Base-by-base conservation (phyloP, 2,113 vertebrate species). In the Seriola aureovittata region DNA sequence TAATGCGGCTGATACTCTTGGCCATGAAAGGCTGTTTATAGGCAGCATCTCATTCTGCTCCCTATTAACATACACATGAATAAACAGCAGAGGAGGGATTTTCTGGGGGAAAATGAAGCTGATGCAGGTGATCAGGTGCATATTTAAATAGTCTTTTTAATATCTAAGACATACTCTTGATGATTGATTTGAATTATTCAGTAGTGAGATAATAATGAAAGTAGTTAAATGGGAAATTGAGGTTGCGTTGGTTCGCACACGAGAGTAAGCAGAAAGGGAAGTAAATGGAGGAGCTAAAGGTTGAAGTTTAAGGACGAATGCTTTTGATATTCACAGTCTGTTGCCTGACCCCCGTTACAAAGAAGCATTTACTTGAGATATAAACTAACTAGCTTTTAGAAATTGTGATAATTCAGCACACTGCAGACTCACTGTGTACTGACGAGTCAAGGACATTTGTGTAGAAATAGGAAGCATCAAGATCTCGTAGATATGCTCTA, bases 11-110 rank as follows among this genome's bases (percentile, higher is more conserved):
- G 13, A 65, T 64, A 16, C 10, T 44, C 34, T 14, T 59, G 69
- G 23, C 36, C 70, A n/a, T 38, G 25, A 70, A 66, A 71, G 25
- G 36, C 32, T 38, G 60, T 34, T 81, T 32, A 55, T n/a, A 23
- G 34, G 46, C 60, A 48, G 9, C 50, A 10, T 77, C 81, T 62
- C 29, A 46, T 75, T 65, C 66, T 78, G 54, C 78, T 63, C 38
- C 67, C 21, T n/a, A 7, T 74, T 48, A 71, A 71, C 38, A 48
- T 10, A 16, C 36, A 50, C 70, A 81, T 62, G 13, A 36, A 71
- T 71, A 72, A 73, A 78, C 44, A 62, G 44, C 32, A 54, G 55
- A 5, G 23, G 12, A 25, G 3, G 44, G 42, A 44, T 44, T 42
- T 44, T 44, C n/a, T 8, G 4, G 3, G 16, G 40, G 63, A 42